Percentiles rank a stretch among this genome's conserved stretches.
phyloP scores from a whole-genome alignment of 2,888 invertebrate genomes.

The Lingula anatina region DNA sequence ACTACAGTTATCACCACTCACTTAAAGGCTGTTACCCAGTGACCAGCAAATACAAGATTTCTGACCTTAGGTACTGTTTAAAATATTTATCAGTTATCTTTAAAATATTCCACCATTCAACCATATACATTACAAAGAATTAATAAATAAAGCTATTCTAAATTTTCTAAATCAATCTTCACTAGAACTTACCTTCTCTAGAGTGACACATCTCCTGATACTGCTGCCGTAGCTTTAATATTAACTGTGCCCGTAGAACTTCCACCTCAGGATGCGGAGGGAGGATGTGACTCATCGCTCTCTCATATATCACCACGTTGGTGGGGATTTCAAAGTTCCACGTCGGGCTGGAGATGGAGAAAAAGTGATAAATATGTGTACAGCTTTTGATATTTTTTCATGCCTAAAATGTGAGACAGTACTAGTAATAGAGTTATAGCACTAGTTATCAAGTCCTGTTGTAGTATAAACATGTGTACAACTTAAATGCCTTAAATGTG shows the following conservation, averaged over 20 bases:
- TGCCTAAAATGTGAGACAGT: constrained; percentile 1
- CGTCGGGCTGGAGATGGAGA: constrained; percentile 33
- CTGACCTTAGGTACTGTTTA: too few species aligned
- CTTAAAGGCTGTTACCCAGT: too few species aligned
- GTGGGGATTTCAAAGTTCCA: constrained; percentile 93
- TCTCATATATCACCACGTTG: constrained; percentile 83
- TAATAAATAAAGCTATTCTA: too few species aligned
- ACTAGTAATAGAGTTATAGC: constrained; percentile 4
- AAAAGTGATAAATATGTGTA: background rate
- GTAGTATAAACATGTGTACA: too few species aligned
- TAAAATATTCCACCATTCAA: too few species aligned
- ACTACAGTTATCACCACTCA: too few species aligned
- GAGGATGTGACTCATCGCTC: constrained; percentile 75
- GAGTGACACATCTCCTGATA: constrained; percentile 93
- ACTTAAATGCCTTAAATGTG: too few species aligned
- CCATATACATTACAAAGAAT: too few species aligned
- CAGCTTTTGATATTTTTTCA: background rate
- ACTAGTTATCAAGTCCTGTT: too few species aligned
- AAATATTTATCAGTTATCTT: too few species aligned
- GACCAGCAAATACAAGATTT: too few species aligned
- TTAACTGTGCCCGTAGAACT: constrained; percentile 73
- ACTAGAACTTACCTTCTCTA: constrained; percentile 54
- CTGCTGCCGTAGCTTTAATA: constrained; percentile 79
- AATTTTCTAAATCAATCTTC: background rate
- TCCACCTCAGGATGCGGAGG: constrained; percentile 95